phyloP scores from a whole-genome alignment of 2,113 vertebrate genomes.

The Otolemur garnettii region DNA sequence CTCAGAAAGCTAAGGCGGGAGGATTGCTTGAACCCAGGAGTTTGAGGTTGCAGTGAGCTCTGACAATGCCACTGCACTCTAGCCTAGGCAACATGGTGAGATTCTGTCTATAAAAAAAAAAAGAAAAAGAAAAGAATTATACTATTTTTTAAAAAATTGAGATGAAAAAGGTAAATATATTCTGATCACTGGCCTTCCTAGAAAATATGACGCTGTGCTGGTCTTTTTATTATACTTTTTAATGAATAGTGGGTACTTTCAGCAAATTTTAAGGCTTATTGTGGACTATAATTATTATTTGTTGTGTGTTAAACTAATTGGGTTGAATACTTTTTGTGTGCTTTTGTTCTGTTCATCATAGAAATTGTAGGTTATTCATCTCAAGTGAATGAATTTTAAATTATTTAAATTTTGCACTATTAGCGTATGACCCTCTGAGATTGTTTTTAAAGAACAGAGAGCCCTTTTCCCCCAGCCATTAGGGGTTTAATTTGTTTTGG shows the following conservation, averaged over 20 bases:
- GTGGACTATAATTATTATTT: conserved; percentile 46
- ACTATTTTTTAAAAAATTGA: background rate
- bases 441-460: conserved; percentile 42
- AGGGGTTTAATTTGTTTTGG: conserved; percentile 61
- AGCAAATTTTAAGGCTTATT: conserved; percentile 6
- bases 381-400: conserved; percentile 68
- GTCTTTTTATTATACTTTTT: conserved; percentile 51
- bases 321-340: conserved; percentile 58
- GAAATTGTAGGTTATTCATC: conserved; percentile 60
- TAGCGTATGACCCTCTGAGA: conserved; percentile 12
- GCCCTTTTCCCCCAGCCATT: conserved; percentile 20
- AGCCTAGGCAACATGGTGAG: no score
- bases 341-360: conserved; percentile 35
- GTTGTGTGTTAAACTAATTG: conserved; percentile 42
- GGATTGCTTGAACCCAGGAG: no score
- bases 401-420: conserved; percentile 44
- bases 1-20: no score
- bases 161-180: conserved; percentile 58
- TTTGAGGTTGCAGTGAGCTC: no score
- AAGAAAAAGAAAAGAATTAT: background rate
- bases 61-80: no score
- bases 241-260: conserved; percentile 29
- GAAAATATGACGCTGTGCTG: background rate
- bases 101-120: no score
- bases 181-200: conserved; percentile 8